Evolutionary conservation across 1,140 invertebrate genomes (phyloP).

Genomic region (Leptopilina boulardi): DNA sequence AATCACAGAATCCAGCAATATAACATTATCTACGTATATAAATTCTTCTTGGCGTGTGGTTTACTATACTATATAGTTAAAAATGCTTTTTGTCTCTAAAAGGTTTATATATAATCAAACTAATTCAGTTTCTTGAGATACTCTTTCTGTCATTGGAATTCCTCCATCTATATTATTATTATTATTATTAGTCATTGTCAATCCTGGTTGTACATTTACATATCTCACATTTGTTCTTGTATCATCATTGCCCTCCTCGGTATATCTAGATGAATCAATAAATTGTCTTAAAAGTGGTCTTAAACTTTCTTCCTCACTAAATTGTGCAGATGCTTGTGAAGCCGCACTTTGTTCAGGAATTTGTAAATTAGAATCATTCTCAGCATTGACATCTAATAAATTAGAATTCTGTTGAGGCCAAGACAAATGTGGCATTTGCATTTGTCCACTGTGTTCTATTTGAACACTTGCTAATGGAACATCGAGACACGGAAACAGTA

Average conservation of each 20-base stretch:
- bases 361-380: conserved; percentile 29
- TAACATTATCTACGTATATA: background rate
- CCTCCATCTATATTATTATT: conserved; percentile 13
- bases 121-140: conserved; percentile 41
- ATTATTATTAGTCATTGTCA: background rate
- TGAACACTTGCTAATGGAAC: conserved; percentile 84
- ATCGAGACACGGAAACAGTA: conserved; percentile 88
- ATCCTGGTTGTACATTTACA: conserved; percentile 56
- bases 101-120: background rate
- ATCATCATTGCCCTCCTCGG: conserved; percentile 39
- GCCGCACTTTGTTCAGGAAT: conserved; percentile 43
- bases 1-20: no score
- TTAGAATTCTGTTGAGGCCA: conserved; percentile 50
- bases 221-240: conserved; percentile 46
- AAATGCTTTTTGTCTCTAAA: background rate
- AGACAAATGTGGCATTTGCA: conserved; percentile 70
- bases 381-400: background rate
- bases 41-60: background rate
- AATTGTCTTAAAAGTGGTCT: conserved; percentile 48
- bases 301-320: conserved; percentile 51
- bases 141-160: conserved; percentile 52
- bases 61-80: background rate
- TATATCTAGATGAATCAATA: conserved; percentile 4
- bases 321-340: conserved; percentile 23
- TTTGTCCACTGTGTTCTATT: conserved; percentile 79